Evolutionary conservation across 2,113 vertebrate genomes (phyloP), one percentile per base, ranked within the genome.

Genomic region (Cettia cetti): DNA sequence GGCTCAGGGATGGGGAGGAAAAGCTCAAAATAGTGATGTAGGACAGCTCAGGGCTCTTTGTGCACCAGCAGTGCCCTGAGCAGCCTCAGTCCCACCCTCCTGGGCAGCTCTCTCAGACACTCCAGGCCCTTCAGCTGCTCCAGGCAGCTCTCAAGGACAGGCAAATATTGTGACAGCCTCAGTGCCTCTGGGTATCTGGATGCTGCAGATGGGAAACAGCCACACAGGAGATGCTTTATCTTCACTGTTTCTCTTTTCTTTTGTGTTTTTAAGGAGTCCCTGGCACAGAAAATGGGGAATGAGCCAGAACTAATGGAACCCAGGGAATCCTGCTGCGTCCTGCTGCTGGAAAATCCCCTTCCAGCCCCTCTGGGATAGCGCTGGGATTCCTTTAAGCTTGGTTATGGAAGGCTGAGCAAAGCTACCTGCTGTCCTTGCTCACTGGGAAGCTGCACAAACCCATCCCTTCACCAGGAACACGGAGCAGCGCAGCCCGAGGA

Each of bases 271-370:
- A 85, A 93, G 61, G 74, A 93, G 61, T 24, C 74, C 44, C 74
- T 90, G 65, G 87, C 87, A 56, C 52, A 96, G 87, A 72, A 82
- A 82, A 82, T 0, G 1, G 49, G 16, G 66, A 85, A 87, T 10
- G 49, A 93, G 90, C 87, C 74, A 95, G 87, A 93, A 79, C 85
- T 87, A 80, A 90, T 31, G 90, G 70, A 91, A 79, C 65, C 31
- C 90, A 82, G 70, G 57, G 82, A 91, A 54, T 40, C 68, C 89
- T 83, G 84, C 84, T 53, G 77, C 66, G 77, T 79, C 70, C 85
- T 85, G 74, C 87, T 85, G 74, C 82, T 85, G 90, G 77, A 90
- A 95, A 94, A 76, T 26, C 49, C 37, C 52, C 70, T 78, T 50
- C 56, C 90, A 95, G 84, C 61, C 70, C 82, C 52, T 49, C 53